Percentiles rank a stretch among this genome's conserved stretches.
These are phyloP conservation scores for Steromphala cineraria DNA, from an alignment of 2,888 invertebrate species.

Conservation along the genomic window DNA sequence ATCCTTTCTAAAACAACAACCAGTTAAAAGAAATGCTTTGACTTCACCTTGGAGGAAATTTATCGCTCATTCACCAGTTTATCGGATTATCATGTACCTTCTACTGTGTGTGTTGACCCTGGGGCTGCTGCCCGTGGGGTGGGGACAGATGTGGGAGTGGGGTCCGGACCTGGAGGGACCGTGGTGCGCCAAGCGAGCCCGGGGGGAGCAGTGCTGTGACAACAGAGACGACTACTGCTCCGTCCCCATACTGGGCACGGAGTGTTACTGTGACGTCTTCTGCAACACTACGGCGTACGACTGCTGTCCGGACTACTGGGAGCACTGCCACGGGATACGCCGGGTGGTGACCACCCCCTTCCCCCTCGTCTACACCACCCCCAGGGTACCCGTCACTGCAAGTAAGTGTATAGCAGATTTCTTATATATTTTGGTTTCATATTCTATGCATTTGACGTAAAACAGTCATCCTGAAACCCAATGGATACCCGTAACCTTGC, in stretches of 20 bases:
- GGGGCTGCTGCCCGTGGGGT: not conserved
- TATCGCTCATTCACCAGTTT: not conserved
- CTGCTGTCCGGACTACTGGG: conserved; percentile 94
- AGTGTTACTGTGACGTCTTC: conserved; percentile 95
- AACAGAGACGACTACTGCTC: conserved; percentile 88
- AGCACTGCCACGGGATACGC: conserved; percentile 81
- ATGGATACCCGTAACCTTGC: too few relatives aligned
- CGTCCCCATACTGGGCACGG: conserved; percentile 86
- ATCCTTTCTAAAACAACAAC: too few relatives aligned
- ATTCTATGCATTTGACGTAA: too few relatives aligned
- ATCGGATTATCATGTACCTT: conserved; percentile 6
- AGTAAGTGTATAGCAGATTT: not conserved
- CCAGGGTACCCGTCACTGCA: conserved; percentile 14
- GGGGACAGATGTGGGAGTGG: conserved; percentile 42
- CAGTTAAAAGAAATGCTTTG: too few relatives aligned
- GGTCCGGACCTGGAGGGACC: conserved; percentile 62
- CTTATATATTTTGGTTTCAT: too few relatives aligned
- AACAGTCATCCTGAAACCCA: too few relatives aligned
- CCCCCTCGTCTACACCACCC: conserved; percentile 26
- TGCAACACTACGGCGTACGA: conserved; percentile 87
- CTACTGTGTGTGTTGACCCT: not conserved
- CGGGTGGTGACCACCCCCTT: conserved; percentile 28
- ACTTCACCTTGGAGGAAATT: too few relatives aligned
- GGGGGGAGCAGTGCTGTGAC: conserved; percentile 78
- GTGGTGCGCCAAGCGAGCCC: conserved; percentile 55